Evolutionary conservation across 2,113 vertebrate species (phyloP), one percentile per base, ranked within the genome.

Genomic region (Gymnarchus niloticus): DNA sequence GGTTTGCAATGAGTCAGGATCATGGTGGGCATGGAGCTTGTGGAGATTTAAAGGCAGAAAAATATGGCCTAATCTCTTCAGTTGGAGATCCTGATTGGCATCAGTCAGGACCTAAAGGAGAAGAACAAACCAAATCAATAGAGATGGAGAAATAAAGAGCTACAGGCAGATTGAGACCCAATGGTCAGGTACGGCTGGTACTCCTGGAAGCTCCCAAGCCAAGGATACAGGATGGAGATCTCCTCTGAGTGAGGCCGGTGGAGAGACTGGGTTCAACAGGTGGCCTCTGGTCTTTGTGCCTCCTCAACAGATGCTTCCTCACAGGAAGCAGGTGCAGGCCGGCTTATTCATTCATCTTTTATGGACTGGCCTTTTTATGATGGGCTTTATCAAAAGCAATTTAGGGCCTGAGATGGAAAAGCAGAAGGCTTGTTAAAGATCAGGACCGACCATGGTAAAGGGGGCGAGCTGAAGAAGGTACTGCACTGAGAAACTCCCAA

Each of bases 281-380:
- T 92, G 92, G 89, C 89, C 86, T n/a, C 41, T 78, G 41, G 76
- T 78, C 76, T 83, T 88, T 91, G 92, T 92, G 89, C 87, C 89
- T 54, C 88, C 77, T 85, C 85, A 88, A 89, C 92, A 92, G 92
- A 90, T 92, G 91, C 90, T 91, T 91, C 90, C 90, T 91, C 84
- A 76, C 41, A 82, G 56, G 87, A 76, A 82, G 83, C 85, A 85
- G 83, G 81, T 85, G 84, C 61, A 85, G 69, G 77, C 25, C 17
- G 69, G 33, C 52, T 10, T 48, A 33, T 46, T 49, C 49, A 44
- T 54, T 83, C 65, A 73, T 56, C 81, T 56, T 59, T 52, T 54
- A 54, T 76, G n/a, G 19, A 7, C 85, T 44, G 73, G 21, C 87
- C 73, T 84, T 85, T 89, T 90, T 90, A 88, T 25, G 69, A 86